These are phyloP conservation scores for Natator depressus DNA, from an alignment of 2,113 vertebrate genomes.

Conservation along the genomic window DNA sequence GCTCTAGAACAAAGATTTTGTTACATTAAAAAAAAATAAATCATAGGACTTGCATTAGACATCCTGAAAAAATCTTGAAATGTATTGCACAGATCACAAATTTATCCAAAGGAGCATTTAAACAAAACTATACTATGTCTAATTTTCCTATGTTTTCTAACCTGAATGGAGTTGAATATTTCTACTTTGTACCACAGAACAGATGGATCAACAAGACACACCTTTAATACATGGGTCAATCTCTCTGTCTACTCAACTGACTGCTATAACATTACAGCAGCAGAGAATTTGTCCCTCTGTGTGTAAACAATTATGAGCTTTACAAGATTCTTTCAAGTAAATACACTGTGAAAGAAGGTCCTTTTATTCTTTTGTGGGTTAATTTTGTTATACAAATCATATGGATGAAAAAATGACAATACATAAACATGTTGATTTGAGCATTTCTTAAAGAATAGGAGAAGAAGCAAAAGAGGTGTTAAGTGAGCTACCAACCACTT, in stretches of 20 bases:
- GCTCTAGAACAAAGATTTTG: constrained; percentile 20
- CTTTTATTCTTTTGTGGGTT: neutral
- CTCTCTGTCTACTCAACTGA: neutral
- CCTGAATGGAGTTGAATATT: constrained; percentile 9
- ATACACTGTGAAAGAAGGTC: neutral
- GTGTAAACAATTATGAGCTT: neutral
- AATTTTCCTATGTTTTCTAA: neutral
- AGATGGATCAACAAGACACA: neutral
- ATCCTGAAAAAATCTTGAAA: constrained; percentile 30
- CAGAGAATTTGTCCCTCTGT: neutral
- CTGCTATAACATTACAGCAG: constrained; percentile 7
- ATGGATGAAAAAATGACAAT: neutral
- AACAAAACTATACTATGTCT: neutral
- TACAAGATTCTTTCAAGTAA: neutral
- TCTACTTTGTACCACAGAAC: constrained; percentile 27
- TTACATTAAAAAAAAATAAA: constrained; percentile 40
- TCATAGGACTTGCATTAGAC: constrained; percentile 22
- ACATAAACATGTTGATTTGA: neutral
- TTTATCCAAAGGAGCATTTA: constrained; percentile 22
- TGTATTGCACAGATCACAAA: neutral
- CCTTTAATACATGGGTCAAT: constrained; percentile 5
- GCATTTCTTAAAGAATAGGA: neutral
- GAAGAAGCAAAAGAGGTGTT: neutral
- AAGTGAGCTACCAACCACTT: constrained; percentile 36
- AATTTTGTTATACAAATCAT: neutral